phyloP scores from a whole-genome alignment of 2,888 invertebrate species.

The Poecilobothrus nobilitatus region DNA sequence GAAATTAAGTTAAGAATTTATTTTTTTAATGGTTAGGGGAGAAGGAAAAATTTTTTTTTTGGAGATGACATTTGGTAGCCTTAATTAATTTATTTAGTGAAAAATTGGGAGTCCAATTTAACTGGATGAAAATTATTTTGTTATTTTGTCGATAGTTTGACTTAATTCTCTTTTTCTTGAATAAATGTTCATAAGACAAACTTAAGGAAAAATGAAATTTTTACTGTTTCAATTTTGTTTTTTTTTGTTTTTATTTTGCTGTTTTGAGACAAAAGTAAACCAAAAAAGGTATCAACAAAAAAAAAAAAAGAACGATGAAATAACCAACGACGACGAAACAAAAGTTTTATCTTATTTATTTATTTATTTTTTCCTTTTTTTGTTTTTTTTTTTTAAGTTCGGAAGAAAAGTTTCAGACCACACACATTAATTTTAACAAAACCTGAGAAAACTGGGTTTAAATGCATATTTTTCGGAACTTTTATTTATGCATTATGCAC shows the following conservation, averaged over 20 bases:
- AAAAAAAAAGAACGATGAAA: not conserved
- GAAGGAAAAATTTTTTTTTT: too few species aligned
- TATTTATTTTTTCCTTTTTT: too few species aligned
- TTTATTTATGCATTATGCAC: conserved; percentile 4
- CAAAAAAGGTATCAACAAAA: not conserved
- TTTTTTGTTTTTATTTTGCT: too few species aligned
- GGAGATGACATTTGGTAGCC: too few species aligned
- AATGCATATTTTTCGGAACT: conserved; percentile 6
- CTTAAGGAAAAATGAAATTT: too few species aligned
- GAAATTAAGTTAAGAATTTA: too few species aligned
- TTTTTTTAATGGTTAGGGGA: too few species aligned
- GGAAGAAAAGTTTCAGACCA: not conserved
- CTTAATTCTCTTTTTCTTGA: not conserved
- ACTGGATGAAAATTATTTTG: not conserved
- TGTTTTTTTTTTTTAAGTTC: too few species aligned
- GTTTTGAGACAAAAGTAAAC: not conserved
- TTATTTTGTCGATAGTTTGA: not conserved
- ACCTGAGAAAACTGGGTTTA: conserved; percentile 6
- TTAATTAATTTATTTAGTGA: not conserved
- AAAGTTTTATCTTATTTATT: not conserved
- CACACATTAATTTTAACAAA: not conserved
- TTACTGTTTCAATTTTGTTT: too few species aligned
- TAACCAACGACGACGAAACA: not conserved
- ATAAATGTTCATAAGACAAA: not conserved
- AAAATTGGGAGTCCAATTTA: not conserved